Evolutionary conservation across 2,888 invertebrate genomes (phyloP), one percentile per base, ranked within the genome.

Genomic region (Mechanitis messenoides): DNA sequence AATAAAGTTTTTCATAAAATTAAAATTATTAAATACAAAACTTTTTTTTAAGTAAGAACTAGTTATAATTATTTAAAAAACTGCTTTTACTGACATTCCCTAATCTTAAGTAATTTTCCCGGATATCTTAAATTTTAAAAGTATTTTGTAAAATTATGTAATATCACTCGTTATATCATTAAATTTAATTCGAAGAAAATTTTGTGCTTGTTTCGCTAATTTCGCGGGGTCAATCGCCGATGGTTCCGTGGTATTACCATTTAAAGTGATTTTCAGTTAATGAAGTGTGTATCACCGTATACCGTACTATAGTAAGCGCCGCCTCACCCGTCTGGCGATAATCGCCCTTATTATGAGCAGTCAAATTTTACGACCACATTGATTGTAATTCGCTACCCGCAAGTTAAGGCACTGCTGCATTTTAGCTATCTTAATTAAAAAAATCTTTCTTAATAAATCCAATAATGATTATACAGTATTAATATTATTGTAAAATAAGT

Each of bases 291-390:
- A 83, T 80, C 80, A 78, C 77, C 76, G 74, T 72, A 66, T 72
- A 68, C 74, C 77, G 72, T 77, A 75, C 76, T 9, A 31, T 50
- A 67, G 78, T 76, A 78, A 75, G 76, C 72, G 74, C 79, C 81
- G 80, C 79, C 77, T 76, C 80, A 76, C 79, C 79, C 77, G 75
- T 74, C 75, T 76, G 72, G 77, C 79, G 77, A 81, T 87, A 83
- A 85, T 85, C 82, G 84, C 80, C 73, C 87, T 87, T 84, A 87
- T 87, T 88, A 87, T 85, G 80, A 71, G 84, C 87, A 87, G 85
- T 87, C 87, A 87, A 87, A 87, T 89, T 89, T 88, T 87, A 89
- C 82, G 87, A 88, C 77, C 86, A 75, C 81, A 79, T 81, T 80
- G 85, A 81, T 80, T 84, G 83, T 84, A 83, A 83, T 78, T 79